Evolutionary conservation across 2,113 vertebrate genomes (phyloP), one percentile per base, ranked within the genome.

Genomic region (Albula goreensis): DNA sequence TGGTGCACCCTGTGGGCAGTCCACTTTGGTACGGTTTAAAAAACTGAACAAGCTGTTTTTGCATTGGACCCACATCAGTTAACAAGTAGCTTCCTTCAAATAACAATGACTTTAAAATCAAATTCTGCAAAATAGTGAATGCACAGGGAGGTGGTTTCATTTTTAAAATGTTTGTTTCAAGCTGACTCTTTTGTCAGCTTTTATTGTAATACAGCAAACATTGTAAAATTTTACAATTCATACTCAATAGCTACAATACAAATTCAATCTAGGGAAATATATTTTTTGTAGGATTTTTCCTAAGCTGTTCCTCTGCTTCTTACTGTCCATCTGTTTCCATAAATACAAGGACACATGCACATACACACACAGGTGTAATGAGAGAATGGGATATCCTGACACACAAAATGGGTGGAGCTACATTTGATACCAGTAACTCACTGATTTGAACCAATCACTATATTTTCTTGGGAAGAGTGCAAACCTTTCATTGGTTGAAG

Each of bases 81-180:
- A 84, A 90, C 93, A 91, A 94, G 93, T 93, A 94, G 91, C 93
- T 91, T 90, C 90, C 87, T 88, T 90, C 89, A 93, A 88, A 91
- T 90, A 89, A 89, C 83, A 86, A 86, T 89, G 90, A 70, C 85
- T 86, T 84, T 50, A 82, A 82, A 66, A 66, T 51, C 70, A 87
- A 86, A 85, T 41, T 86, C 12, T 19, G 52, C 80, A 74, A 74
- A 82, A 85, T 50, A 25, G 31, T 19, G 4, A 86, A 91, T 86
- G 4, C 22, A 83, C n/a, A 17, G 12, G 22, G 1, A 66, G 31
- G 31, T 74, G 48, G 48, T 9, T 17, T 5, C 83, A 53, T 17
- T 78, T 22, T 80, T 66, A 88, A 90, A 94, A 92, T 87, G 60
- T 87, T 41, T 41, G 57, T 17, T 91, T 90, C 90, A 88, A 90